These are phyloP conservation scores for Hiodon alosoides DNA, from an alignment of 2,113 vertebrate species.

Conservation along the genomic window DNA sequence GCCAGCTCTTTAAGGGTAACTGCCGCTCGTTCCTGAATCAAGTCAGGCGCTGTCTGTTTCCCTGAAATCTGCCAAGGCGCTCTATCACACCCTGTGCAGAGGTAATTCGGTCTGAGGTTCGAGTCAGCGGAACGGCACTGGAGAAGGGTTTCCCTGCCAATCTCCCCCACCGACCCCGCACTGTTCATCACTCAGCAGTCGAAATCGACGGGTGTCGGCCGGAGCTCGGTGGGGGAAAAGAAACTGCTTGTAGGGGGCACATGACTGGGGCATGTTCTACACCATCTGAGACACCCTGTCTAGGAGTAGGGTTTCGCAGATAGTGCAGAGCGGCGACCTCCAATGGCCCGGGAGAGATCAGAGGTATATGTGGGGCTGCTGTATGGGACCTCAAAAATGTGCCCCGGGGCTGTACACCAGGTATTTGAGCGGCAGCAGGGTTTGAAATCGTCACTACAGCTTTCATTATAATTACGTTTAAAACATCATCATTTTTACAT, in stretches of 20 bases:
- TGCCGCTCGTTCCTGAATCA: too few relatives aligned
- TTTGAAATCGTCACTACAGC: too few relatives aligned
- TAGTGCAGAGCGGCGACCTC: background rate
- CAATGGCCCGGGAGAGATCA: background rate
- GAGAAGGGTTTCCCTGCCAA: conserved; percentile 41
- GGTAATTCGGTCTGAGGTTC: too few relatives aligned
- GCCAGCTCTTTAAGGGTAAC: too few relatives aligned
- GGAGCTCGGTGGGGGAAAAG: background rate
- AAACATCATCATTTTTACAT: background rate
- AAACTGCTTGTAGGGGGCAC: conserved; percentile 12
- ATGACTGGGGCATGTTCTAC: conserved; percentile 52
- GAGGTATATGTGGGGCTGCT: conserved; percentile 4
- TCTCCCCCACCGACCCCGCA: conserved; percentile 6
- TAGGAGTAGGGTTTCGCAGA: conserved; percentile 45
- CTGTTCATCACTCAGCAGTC: background rate
- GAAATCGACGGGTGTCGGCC: conserved; percentile 1
- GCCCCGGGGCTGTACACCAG: too few relatives aligned
- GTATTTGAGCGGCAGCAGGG: too few relatives aligned
- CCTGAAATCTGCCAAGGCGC: background rate
- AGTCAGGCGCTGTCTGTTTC: too few relatives aligned
- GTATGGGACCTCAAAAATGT: conserved; percentile 28
- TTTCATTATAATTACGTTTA: too few relatives aligned
- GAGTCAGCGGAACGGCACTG: too few relatives aligned
- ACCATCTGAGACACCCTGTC: conserved; percentile 45
- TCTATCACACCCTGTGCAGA: background rate